Conservation (phyloP, 2,888 invertebrate genomes). For the Kryphioiulus occultus region DNA sequence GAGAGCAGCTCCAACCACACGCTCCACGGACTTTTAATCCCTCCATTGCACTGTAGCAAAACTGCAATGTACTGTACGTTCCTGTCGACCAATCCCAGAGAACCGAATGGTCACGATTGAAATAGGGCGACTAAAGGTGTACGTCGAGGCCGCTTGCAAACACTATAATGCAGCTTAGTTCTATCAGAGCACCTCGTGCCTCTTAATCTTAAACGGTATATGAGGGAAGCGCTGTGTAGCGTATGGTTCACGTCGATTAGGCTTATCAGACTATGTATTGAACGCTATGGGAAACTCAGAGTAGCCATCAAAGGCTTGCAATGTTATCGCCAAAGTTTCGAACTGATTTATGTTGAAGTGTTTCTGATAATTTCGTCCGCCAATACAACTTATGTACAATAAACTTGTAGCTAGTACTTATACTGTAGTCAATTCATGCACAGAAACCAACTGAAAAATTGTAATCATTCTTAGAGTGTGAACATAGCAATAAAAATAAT, state of each 20-base stretch:
- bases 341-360: no score
- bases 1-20: constrained; percentile 4
- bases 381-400: no score
- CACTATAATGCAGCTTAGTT: not conserved
- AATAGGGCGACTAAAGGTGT: not conserved
- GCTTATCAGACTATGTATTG: not conserved
- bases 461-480: no score
- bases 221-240: not conserved
- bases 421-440: no score
- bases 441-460: no score
- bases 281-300: no score
- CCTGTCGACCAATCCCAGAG: not conserved
- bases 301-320: no score
- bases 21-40: constrained; percentile 41
- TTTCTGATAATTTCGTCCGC: no score
- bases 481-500: no score
- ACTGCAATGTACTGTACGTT: not conserved
- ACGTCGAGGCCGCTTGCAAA: not conserved
- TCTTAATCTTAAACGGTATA: not conserved
- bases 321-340: no score
- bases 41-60: not conserved
- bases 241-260: not conserved
- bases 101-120: not conserved
- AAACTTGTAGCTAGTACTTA: no score
- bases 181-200: constrained; percentile 8